These are phyloP conservation scores for Tetramorium alpestre DNA, from an alignment of 1,140 invertebrate genomes.

Conservation along the genomic window DNA sequence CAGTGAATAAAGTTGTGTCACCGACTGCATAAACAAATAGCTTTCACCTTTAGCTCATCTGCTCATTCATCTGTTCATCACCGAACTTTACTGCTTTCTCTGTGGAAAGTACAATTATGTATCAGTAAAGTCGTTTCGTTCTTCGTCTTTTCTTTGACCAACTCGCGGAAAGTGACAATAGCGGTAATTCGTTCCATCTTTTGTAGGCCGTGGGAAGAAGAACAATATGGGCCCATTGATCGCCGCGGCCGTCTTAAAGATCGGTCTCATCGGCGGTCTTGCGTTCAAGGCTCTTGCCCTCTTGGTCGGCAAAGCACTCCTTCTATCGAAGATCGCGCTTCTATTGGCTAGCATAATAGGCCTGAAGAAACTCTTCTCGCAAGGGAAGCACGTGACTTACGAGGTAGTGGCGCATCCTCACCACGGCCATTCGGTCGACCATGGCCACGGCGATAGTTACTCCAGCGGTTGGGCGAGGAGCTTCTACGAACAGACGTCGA, in stretches of 20 bases:
- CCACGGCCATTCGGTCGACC: conserved; percentile 85
- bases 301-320: conserved; percentile 92
- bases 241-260: conserved; percentile 91
- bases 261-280: conserved; percentile 91
- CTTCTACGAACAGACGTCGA: conserved; percentile 84
- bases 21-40: conserved; percentile 44
- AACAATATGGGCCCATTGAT: conserved; percentile 91
- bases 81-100: conserved; percentile 54
- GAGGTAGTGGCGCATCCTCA: conserved; percentile 90
- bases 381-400: conserved; percentile 91
- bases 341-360: conserved; percentile 92
- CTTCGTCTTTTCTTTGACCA: background rate
- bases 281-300: conserved; percentile 93
- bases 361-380: conserved; percentile 92
- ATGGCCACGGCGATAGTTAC: conserved; percentile 86
- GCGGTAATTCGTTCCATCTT: background rate
- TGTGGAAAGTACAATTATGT: conserved; percentile 79
- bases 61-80: conserved; percentile 36
- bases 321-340: conserved; percentile 93
- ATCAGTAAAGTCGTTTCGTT: background rate
- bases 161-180: conserved; percentile 59
- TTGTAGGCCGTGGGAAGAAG: conserved; percentile 89
- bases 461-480: conserved; percentile 88
- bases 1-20: conserved; percentile 36
- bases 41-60: conserved; percentile 45